phyloP scores from a whole-genome alignment of 1,140 invertebrate species.

The Zophobas morio region DNA sequence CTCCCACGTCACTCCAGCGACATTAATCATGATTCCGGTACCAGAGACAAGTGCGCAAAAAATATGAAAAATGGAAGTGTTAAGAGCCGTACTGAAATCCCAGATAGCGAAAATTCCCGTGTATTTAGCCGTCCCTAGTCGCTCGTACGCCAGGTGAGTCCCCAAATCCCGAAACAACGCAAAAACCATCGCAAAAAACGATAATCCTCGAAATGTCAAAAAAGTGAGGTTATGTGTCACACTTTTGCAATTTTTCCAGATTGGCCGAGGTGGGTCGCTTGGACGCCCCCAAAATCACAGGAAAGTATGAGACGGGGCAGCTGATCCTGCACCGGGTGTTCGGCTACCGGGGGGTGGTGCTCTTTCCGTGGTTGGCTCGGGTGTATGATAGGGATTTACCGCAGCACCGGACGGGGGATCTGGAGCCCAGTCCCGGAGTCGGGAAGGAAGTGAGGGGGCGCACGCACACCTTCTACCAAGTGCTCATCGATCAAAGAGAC shows the following conservation, averaged over 20 bases:
- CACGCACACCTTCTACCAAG: conserved; percentile 97
- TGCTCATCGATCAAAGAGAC: conserved; percentile 95
- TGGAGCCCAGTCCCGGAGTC: conserved; percentile 68
- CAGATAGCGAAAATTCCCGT: conserved; percentile 52
- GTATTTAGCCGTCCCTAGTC: conserved; percentile 47
- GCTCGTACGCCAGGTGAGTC: conserved; percentile 54
- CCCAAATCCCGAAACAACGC: neutral
- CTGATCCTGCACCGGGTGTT: conserved; percentile 96
- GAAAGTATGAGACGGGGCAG: conserved; percentile 96
- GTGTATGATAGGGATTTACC: conserved; percentile 94
- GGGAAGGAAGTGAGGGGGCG: conserved; percentile 91
- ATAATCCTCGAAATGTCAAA: neutral
- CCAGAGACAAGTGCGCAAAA: conserved; percentile 51
- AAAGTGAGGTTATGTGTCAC: conserved; percentile 43
- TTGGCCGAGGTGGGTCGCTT: conserved; percentile 86
- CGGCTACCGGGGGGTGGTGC: conserved; percentile 94
- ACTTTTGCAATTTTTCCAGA: conserved; percentile 66
- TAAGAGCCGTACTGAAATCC: conserved; percentile 49
- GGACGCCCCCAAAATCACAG: conserved; percentile 86
- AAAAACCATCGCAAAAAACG: neutral
- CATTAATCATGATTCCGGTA: conserved; percentile 7
- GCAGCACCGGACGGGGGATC: conserved; percentile 62
- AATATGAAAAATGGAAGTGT: conserved; percentile 59
- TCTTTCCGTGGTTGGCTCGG: conserved; percentile 95
- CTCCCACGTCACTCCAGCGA: neutral